Base-by-base conservation (phyloP, 2,888 invertebrate species). In the Agonopterix heracliana region DNA sequence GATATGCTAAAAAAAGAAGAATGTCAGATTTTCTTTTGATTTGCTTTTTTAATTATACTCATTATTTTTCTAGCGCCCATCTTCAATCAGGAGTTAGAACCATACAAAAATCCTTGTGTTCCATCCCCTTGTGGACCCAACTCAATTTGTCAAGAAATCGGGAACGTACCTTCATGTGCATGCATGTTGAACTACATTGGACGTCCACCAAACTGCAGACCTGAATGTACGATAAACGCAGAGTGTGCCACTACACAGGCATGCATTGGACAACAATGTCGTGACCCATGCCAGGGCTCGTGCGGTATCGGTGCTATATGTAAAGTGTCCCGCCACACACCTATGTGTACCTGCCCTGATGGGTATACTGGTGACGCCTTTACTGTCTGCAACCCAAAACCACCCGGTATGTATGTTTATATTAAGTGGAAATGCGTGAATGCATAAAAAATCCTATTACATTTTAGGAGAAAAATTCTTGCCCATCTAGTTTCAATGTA, bases 121-220 rank as follows among this genome's bases (percentile, higher is more conserved):
- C 91, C 91, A 17, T 91, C 91, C n/a, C 92, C 92, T 12, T 93
- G 93, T 69, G 95, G 95, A 41, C 87, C 92, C 38, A 93, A 94
- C 71, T 91, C 94, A 1, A 78, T 91, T 50, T 94, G 93, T 64
- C 82, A 84, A 62, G 87, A 92, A 61, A 80, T 80, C 51, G 89
- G 90, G 53, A 89, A 89, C 55, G 75, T 89, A 48, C 92, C 93
- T 9, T 90, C 91, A 26, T 93, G 93, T 64, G 89, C 91, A 46
- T 93, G 93, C 68, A 83, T 90, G 71, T 73, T 87, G 44, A 90
- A 84, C 57, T 92, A 89, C 64, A 77, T 90, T 51, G 93, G 93
- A 48, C 86, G 81, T 57, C 92, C 93, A 63, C 91, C 92, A 43
- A 90, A 91, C 57, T 92, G 93, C 63, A 90, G 91, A 54, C 93